Evolutionary conservation across 2,797 vertebrate species (phyloP).

Genomic region (Pteronotus mesoamericanus): DNA sequence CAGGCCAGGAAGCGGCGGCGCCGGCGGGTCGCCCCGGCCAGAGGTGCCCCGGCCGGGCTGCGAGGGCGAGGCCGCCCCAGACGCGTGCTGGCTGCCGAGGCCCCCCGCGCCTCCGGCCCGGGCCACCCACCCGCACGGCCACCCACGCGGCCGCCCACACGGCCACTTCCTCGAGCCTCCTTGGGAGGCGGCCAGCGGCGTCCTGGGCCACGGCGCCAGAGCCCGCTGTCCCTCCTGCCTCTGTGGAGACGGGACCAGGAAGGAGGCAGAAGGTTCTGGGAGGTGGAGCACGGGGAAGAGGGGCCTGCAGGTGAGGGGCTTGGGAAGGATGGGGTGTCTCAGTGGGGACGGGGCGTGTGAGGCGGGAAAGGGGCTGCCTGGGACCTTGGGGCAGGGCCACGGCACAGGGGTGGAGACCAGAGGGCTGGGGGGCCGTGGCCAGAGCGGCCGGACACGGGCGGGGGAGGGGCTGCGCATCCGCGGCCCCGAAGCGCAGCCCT

Average conservation of each 20-base stretch:
- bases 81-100: not conserved
- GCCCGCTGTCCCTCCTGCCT: not conserved
- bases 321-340: fast-evolving
- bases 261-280: not conserved
- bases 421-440: fast-evolving
- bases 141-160: not conserved
- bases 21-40: fast-evolving
- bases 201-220: fast-evolving
- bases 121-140: not conserved
- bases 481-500: fast-evolving
- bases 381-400: not conserved
- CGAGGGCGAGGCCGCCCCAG: not conserved
- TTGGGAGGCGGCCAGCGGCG: not conserved
- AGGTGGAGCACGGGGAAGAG: not conserved
- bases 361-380: not conserved
- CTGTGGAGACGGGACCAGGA: not conserved
- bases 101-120: not conserved
- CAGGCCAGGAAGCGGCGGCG: not conserved
- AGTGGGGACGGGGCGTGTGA: not conserved
- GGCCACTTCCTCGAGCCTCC: not conserved
- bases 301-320: not conserved
- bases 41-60: fast-evolving
- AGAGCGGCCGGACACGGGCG: not conserved
- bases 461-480: fast-evolving
- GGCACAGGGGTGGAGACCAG: fast-evolving